Base-by-base conservation (phyloP, 2,797 vertebrate species). In the Psittacula echo region DNA sequence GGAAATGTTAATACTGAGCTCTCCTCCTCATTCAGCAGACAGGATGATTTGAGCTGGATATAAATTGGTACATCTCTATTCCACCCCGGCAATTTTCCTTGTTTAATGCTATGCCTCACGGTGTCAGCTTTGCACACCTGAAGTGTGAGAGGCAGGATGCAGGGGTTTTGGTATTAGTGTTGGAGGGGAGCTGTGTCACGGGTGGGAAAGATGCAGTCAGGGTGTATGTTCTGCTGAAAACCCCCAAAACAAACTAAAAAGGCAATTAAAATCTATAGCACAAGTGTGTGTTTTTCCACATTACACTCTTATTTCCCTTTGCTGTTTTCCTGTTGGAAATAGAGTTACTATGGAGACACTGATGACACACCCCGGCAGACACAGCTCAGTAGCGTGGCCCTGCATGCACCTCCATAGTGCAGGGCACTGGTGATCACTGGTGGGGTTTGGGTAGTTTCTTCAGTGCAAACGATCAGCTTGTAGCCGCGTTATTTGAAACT, bases 341-440 rank as follows among this genome's bases (percentile, higher is more conserved):
- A 54, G 1, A 77, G 94, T 95, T 94, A 74, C 90, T 92, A 84
- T 96, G 77, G 92, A 95, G 87, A 94, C 80, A 60, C 2, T 70
- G 91, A 80, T 24, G 51, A 50, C 54, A 74, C 15, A 18, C 34
- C 68, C 37, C 23, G 60, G 34, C 56, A 53, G 70, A 37, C 15
- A 37, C 15, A 74, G 74, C 75, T 80, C 78, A 51, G 56, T 42
- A 47, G 62, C 24, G 56, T 23, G 5, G 53, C 70, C 34, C 47
- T 54, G 48, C 6, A 27, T 23, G 48, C 48, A 78, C 34, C 61
- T 41, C 4, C 58, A 5, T 27, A 4, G 0, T 54, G 67, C 2
- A 44, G 67, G 70, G 17, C 61, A 24, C 37, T 27, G 45, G 24
- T 39, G 61, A 12, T n/a, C 58, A 50, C n/a, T 58, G 77, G 34